Conservation (phyloP, 2,888 invertebrate genomes). For the Hemicrepidius hirtus region DNA sequence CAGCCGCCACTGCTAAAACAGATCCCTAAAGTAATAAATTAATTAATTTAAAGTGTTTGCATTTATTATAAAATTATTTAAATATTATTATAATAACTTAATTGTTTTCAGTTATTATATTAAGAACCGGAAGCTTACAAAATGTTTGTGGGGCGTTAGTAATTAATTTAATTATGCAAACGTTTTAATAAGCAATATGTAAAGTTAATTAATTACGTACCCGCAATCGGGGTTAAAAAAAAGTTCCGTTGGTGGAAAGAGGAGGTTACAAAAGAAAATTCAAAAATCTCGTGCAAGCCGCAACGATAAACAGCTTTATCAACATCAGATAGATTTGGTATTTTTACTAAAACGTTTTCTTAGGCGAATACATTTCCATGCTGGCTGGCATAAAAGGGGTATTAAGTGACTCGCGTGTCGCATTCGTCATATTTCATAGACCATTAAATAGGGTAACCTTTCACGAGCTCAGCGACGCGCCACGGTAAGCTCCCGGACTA, state of each 20-base stretch:
- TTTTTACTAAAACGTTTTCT: slow-evolving; percentile 35
- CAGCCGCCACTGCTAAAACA: too few relatives aligned
- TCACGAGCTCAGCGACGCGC: slow-evolving; percentile 42
- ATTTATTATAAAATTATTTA: too few relatives aligned
- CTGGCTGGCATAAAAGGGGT: slow-evolving; percentile 28
- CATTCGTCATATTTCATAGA: slow-evolving; percentile 49
- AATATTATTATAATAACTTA: background rate
- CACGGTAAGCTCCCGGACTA: slow-evolving; percentile 25
- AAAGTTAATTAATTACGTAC: slow-evolving; percentile 5
- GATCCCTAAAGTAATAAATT: too few relatives aligned
- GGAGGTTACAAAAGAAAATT: slow-evolving; percentile 11
- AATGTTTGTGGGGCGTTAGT: background rate
- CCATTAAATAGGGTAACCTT: slow-evolving; percentile 51
- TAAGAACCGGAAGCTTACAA: background rate
- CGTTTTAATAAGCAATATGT: slow-evolving; percentile 23
- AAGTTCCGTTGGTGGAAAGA: background rate
- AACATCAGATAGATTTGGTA: slow-evolving; percentile 35
- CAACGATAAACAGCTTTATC: slow-evolving; percentile 30
- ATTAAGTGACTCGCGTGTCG: slow-evolving; percentile 46
- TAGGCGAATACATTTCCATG: slow-evolving; percentile 27
- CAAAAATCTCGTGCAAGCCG: slow-evolving; percentile 11
- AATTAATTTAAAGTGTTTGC: too few relatives aligned
- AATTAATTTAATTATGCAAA: slow-evolving; percentile 20
- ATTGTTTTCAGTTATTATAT: background rate
- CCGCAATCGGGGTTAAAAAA: background rate